These are phyloP conservation scores for Wasmannia auropunctata DNA, from an alignment of 1,140 invertebrate species.

Conservation along the genomic window DNA sequence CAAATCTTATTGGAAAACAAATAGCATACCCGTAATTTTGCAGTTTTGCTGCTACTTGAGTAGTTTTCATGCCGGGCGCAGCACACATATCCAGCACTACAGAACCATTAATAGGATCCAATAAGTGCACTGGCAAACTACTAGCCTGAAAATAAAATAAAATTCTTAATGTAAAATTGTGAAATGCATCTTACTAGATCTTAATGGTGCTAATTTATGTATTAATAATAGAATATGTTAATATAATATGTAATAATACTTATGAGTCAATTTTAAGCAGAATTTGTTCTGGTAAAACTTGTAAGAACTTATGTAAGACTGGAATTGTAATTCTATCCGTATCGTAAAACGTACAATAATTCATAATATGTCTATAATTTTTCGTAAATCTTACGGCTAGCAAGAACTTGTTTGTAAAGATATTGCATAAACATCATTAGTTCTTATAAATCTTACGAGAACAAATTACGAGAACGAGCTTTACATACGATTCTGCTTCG, in stretches of 20 bases:
- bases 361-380: no score
- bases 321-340: no score
- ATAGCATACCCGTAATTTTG: constrained; percentile 90
- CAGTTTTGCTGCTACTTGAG: constrained; percentile 93
- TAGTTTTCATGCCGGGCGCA: constrained; percentile 98
- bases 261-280: no score
- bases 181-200: neutral
- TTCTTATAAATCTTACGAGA: no score
- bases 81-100: constrained; percentile 96
- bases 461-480: no score
- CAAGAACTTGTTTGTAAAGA: no score
- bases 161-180: constrained; percentile 38
- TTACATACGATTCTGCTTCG: no score
- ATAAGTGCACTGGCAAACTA: constrained; percentile 91
- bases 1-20: neutral
- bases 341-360: no score
- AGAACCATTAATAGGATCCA: constrained; percentile 89
- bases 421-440: no score
- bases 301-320: no score
- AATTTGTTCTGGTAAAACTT: no score
- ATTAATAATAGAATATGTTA: neutral
- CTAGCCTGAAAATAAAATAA: constrained; percentile 90
- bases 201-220: neutral
- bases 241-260: neutral
- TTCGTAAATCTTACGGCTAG: no score